Conservation (phyloP, 37 sponge, comb jelly and placozoan species). For the Bolinopsis microptera region DNA sequence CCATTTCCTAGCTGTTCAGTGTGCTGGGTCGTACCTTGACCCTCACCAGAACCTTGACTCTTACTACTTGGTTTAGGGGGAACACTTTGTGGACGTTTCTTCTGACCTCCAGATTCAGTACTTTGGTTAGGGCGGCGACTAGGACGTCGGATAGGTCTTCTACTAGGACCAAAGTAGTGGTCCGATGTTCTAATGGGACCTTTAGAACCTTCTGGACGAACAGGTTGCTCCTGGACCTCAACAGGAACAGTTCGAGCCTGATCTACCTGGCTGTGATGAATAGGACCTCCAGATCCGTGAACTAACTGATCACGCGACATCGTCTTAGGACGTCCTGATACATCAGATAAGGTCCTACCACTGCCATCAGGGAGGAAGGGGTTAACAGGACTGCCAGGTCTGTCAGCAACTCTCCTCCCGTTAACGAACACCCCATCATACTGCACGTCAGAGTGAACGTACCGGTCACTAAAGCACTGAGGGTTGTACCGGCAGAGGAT, state of each 20-base stretch:
- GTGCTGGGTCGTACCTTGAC: not conserved
- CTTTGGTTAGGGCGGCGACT: not conserved
- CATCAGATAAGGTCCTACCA: constrained; percentile 1
- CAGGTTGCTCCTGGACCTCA: not conserved
- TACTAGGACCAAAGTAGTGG: not conserved
- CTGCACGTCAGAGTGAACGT: not conserved
- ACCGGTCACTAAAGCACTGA: not conserved
- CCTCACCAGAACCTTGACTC: too few species aligned
- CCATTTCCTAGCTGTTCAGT: not conserved
- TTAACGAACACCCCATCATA: not conserved
- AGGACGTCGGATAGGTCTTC: not conserved
- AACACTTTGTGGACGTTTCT: not conserved
- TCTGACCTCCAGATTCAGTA: not conserved
- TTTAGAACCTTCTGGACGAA: not conserved
- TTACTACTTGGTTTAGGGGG: not conserved
- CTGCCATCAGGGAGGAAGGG: constrained; percentile 14
- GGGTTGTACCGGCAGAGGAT: constrained; percentile 1
- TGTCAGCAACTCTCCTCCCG: not conserved
- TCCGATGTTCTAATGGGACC: not conserved
- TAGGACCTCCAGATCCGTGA: constrained; percentile 9
- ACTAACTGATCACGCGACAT: not conserved
- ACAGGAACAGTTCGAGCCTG: not conserved
- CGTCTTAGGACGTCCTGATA: not conserved
- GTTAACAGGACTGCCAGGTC: constrained; percentile 2
- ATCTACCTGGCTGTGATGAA: not conserved